Evolutionary conservation across 2,113 vertebrate genomes (phyloP).

Genomic region (Monarcha castaneiventris): DNA sequence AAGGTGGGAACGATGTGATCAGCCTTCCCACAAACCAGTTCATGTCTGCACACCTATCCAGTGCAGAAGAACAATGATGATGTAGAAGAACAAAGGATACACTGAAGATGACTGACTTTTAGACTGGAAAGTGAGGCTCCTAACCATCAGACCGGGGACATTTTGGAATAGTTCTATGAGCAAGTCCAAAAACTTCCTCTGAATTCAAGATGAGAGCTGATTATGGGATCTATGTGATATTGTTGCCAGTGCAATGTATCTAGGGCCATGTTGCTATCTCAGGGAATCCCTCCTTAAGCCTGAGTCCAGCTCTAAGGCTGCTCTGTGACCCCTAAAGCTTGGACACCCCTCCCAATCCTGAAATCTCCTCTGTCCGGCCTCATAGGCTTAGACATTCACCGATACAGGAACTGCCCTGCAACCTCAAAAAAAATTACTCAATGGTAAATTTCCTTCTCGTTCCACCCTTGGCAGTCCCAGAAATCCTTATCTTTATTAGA

Average conservation of each 20-base stretch:
- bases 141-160: background rate
- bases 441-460: background rate
- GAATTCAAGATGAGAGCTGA: background rate
- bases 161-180: background rate
- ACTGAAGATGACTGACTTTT: background rate
- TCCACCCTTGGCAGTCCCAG: background rate
- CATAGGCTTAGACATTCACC: background rate
- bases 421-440: background rate
- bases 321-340: background rate
- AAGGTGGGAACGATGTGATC: background rate
- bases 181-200: background rate
- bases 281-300: background rate
- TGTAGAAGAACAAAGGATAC: background rate
- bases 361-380: background rate
- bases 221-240: background rate
- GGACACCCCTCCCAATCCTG: background rate
- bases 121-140: background rate
- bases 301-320: background rate
- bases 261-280: background rate
- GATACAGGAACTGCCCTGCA: background rate
- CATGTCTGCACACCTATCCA: background rate
- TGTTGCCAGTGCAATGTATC: background rate
- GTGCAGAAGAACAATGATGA: rapidly evolving
- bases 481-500: background rate
- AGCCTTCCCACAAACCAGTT: background rate